Percentiles rank a stretch among this genome's conserved stretches.
These are phyloP conservation scores for Mellivora capensis DNA, from an alignment of 2,113 vertebrate species.

Conservation along the genomic window DNA sequence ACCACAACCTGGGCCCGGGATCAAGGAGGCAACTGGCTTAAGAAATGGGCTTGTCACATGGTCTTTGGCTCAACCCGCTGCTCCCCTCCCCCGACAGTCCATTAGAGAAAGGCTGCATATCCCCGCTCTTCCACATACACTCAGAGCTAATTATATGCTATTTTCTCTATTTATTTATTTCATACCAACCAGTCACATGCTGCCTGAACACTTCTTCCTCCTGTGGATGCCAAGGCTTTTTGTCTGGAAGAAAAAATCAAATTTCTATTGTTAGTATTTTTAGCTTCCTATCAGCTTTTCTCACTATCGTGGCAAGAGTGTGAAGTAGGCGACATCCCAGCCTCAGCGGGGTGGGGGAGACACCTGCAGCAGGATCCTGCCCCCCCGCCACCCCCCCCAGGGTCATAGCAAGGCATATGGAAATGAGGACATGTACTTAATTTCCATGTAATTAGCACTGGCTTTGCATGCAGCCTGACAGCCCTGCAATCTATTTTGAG, in stretches of 20 bases:
- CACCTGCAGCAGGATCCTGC: background rate
- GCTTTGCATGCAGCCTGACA: constrained; percentile 2
- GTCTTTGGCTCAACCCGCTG: background rate
- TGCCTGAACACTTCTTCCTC: constrained; percentile 96
- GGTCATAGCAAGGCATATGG: background rate
- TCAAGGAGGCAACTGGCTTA: background rate
- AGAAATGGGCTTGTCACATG: background rate
- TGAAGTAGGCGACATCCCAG: background rate
- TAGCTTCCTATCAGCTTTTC: constrained; percentile 19
- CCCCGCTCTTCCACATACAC: background rate
- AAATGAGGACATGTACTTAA: background rate
- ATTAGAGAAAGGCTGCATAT: background rate
- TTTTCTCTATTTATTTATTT: constrained; percentile 68
- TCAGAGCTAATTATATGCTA: constrained; percentile 51
- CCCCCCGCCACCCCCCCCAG: background rate
- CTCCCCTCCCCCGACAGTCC: background rate
- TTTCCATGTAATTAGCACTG: constrained; percentile 39
- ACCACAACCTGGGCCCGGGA: background rate
- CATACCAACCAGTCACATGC: constrained; percentile 98
- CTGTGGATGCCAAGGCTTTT: constrained; percentile 96
- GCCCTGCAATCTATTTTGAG: constrained; percentile 23
- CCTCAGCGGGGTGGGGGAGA: background rate
- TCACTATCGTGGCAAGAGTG: background rate
- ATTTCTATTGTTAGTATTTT: constrained; percentile 66
- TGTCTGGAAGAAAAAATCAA: constrained; percentile 83